Base-by-base conservation (phyloP, 2,113 vertebrate species). In the Bubalus kerabau region DNA sequence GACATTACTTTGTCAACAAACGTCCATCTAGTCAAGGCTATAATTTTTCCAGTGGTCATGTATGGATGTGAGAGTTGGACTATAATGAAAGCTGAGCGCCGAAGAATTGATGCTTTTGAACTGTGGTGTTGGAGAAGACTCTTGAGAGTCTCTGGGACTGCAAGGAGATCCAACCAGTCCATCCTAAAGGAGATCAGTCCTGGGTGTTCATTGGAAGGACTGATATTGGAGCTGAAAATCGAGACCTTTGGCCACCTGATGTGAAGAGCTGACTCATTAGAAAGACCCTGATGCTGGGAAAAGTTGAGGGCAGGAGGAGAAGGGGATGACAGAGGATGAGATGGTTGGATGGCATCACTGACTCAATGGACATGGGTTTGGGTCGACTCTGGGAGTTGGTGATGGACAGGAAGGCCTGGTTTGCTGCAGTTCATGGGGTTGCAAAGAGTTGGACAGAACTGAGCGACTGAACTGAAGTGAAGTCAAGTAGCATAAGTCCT, bases 221-320 rank as follows among this genome's bases (percentile, higher is more conserved):
- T 67, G 16, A 67, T 67, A 32, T 67, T 67, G 32, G n/a, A 67
- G 16, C 8, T n/a, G 62, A 67, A 67, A n/a, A 19, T n/a, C 62
- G 8, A n/a, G 7, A n/a, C 19, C 62, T 19, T n/a, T n/a, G 64
- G 32, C 16, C 64, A 19, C 32, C 64, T 67, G 32, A 67, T 67
- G 32, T 0, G 0, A 67, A n/a, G 64, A 67, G 2, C 64, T 67
- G 64, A 21, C 32, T 67, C 32, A 67, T 21, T 67, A 4, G 16
- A 67, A 67, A 67, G 7, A 36, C 64, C 17, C 32, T 21, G 17
- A 36, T 67, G 32, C 32, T 19, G 32, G 32, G 64, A 67, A 67
- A 36, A 2, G 17, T 67, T 36, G 32, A n/a, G 32, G 32, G 32
- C 32, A 32, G 60, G 60, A 67, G 64, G 32, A 67, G 4, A 36